Conservation (phyloP, 2,888 invertebrate genomes). For the Asteroscopus sphinx region DNA sequence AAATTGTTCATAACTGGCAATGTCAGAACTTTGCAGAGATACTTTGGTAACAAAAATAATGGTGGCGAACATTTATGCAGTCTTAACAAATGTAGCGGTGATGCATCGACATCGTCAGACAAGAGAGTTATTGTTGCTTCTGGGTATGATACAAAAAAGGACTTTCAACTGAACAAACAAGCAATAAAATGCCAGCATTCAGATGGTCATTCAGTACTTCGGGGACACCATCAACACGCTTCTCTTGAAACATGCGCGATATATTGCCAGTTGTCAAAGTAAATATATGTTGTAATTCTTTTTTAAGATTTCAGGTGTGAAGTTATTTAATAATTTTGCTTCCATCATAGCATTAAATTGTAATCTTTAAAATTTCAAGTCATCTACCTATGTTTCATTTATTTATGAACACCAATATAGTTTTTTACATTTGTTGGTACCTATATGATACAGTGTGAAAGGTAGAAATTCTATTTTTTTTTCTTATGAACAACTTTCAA, state of each 20-base stretch:
- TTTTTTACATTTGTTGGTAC: no score
- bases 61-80: constrained; percentile 76
- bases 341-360: no score
- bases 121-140: constrained; percentile 63
- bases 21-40: constrained; percentile 83
- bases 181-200: constrained; percentile 81
- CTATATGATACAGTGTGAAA: no score
- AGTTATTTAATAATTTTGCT: no score
- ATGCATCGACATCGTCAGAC: constrained; percentile 75
- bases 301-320: not conserved
- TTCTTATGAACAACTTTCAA: no score
- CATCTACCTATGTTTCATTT: no score
- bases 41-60: constrained; percentile 80
- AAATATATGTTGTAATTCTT: constrained; percentile 50
- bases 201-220: constrained; percentile 82
- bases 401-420: no score
- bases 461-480: no score
- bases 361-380: no score
- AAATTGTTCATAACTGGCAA: constrained; percentile 84
- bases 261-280: constrained; percentile 86
- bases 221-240: constrained; percentile 84
- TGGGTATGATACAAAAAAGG: constrained; percentile 73
- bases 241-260: constrained; percentile 85
- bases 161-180: constrained; percentile 72
- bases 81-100: constrained; percentile 69